These are phyloP conservation scores for Microtus oregoni DNA, from an alignment of 2,113 vertebrate species.

Conservation along the genomic window DNA sequence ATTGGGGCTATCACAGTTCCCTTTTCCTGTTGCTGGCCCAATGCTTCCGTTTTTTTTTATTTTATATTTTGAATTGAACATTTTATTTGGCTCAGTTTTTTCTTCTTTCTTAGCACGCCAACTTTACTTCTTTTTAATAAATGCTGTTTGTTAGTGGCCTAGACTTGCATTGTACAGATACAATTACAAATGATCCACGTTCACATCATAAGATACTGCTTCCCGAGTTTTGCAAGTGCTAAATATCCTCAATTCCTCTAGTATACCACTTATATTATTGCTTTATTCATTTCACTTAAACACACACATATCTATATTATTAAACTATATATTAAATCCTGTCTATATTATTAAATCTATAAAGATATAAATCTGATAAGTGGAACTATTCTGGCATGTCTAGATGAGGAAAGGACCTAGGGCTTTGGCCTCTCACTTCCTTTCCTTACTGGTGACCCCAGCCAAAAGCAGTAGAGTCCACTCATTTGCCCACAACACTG, in stretches of 20 bases:
- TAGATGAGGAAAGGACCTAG: neutral
- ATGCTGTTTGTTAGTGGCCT: neutral
- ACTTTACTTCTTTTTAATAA: neutral
- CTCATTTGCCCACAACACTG: neutral
- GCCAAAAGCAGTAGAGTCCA: neutral
- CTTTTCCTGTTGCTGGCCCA: neutral
- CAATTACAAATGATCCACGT: neutral
- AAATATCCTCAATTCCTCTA: conserved; percentile 14
- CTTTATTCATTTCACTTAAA: conserved; percentile 14
- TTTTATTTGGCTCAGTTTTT: neutral
- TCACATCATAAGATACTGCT: neutral
- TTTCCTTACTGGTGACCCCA: neutral
- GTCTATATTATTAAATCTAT: neutral
- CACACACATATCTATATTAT: neutral
- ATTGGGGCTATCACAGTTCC: neutral
- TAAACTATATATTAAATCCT: neutral
- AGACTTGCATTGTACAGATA: neutral
- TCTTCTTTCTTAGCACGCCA: neutral
- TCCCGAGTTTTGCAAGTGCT: neutral
- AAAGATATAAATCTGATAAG: conserved; percentile 3
- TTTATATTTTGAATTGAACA: neutral
- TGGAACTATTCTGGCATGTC: neutral
- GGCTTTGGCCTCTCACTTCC: neutral
- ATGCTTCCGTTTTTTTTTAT: neutral
- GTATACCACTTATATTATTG: neutral